Percentiles rank a stretch among this genome's conserved stretches.
Conservation (phyloP, 2,888 invertebrate species). For the Atherix ibis region DNA sequence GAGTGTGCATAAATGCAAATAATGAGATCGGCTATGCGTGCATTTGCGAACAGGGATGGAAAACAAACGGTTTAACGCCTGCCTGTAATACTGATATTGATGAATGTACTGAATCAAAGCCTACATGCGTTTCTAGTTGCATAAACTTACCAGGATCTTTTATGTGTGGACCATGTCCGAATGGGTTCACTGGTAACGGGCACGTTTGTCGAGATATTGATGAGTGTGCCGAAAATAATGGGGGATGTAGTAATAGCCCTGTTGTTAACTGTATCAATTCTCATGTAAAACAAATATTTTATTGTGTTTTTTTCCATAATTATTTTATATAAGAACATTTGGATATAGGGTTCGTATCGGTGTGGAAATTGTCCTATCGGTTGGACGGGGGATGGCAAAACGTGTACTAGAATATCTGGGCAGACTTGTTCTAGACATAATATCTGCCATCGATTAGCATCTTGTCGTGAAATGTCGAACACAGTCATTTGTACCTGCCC, state of each 20-base stretch:
- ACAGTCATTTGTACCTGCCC: conserved; percentile 61
- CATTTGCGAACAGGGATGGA: conserved; percentile 82
- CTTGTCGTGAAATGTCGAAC: conserved; percentile 54
- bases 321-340: too few species aligned
- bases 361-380: conserved; percentile 84
- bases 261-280: conserved; percentile 77
- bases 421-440: conserved; percentile 17
- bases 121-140: conserved; percentile 72
- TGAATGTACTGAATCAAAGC: conserved; percentile 56
- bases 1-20: conserved; percentile 56
- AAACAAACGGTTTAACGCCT: conserved; percentile 46
- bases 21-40: conserved; percentile 54
- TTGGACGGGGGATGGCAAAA: conserved; percentile 68
- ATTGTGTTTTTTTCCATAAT: too few species aligned
- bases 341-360: conserved; percentile 64
- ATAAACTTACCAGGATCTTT: conserved; percentile 82
- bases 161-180: conserved; percentile 75
- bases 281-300: conserved; percentile 34
- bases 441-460: conserved; percentile 66
- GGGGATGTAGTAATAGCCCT: conserved; percentile 75
- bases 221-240: conserved; percentile 70
- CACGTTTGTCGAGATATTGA: conserved; percentile 73
- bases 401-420: conserved; percentile 35
- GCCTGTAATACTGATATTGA: conserved; percentile 73
- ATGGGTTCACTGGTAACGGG: conserved; percentile 77